These are phyloP conservation scores for Ormia ochracea DNA, from an alignment of 2,888 invertebrate species.

Conservation along the genomic window DNA sequence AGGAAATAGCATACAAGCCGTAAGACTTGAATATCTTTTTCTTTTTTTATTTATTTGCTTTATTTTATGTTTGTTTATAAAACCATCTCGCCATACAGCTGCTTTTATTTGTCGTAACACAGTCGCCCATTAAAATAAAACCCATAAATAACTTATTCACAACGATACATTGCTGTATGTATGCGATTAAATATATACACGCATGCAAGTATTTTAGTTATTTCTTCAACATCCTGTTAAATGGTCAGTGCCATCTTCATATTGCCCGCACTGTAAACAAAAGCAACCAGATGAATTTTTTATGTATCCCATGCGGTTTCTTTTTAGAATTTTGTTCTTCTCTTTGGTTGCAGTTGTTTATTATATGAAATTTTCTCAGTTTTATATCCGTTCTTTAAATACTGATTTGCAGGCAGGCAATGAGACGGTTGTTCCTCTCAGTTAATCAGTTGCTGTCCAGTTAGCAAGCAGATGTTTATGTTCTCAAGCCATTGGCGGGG, in stretches of 20 bases:
- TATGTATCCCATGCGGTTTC: background rate
- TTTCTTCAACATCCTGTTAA: slow-evolving; percentile 34
- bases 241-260: slow-evolving; percentile 17
- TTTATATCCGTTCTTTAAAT: background rate
- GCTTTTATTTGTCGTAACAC: background rate
- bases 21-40: background rate
- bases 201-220: background rate
- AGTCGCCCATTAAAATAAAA: background rate
- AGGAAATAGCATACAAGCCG: background rate
- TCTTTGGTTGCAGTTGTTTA: background rate
- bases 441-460: background rate
- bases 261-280: background rate
- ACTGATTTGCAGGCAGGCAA: slow-evolving; percentile 17
- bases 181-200: background rate
- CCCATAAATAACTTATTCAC: slow-evolving; percentile 38
- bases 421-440: background rate
- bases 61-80: background rate
- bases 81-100: slow-evolving; percentile 7
- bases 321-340: background rate
- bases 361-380: background rate
- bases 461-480: slow-evolving; percentile 32
- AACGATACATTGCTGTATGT: background rate
- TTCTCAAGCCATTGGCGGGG: slow-evolving; percentile 8
- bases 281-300: background rate
- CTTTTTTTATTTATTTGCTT: too few relatives aligned